These are phyloP conservation scores for Pristionchus arcanus DNA, from an alignment of 2,888 invertebrate genomes.

Conservation along the genomic window DNA sequence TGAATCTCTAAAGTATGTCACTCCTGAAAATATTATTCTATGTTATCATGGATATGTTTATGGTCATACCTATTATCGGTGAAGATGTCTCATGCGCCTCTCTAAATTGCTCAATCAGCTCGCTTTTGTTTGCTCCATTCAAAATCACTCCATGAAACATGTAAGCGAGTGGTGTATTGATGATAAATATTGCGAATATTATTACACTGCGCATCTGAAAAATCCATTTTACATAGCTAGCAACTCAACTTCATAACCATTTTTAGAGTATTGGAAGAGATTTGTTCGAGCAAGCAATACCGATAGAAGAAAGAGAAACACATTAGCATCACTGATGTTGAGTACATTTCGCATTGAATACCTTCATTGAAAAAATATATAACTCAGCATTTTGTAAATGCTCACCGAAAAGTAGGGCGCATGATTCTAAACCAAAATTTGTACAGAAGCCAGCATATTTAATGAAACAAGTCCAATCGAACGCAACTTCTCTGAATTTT, in stretches of 20 bases:
- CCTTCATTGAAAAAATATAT: neutral
- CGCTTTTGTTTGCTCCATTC: neutral
- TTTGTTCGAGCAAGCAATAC: neutral
- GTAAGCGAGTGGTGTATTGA: neutral
- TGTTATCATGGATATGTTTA: neutral
- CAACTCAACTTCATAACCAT: neutral
- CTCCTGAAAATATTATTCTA: neutral
- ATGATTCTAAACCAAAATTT: neutral
- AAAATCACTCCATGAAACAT: neutral
- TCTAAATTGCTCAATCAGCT: neutral
- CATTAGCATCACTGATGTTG: neutral
- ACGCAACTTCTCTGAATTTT: neutral
- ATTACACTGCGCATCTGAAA: neutral
- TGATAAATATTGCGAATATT: neutral
- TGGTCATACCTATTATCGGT: neutral
- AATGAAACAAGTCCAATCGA: neutral
- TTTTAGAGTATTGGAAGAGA: neutral
- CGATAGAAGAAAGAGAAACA: neutral
- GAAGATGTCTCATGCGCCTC: neutral
- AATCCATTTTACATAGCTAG: neutral
- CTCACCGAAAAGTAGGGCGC: neutral
- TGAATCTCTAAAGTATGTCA: neutral
- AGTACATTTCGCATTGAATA: slow-evolving; percentile 11
- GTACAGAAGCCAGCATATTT: neutral
- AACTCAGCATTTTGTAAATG: too few species aligned